These are phyloP conservation scores for Callospermophilus lateralis DNA, from an alignment of 2,113 vertebrate genomes.

Conservation along the genomic window DNA sequence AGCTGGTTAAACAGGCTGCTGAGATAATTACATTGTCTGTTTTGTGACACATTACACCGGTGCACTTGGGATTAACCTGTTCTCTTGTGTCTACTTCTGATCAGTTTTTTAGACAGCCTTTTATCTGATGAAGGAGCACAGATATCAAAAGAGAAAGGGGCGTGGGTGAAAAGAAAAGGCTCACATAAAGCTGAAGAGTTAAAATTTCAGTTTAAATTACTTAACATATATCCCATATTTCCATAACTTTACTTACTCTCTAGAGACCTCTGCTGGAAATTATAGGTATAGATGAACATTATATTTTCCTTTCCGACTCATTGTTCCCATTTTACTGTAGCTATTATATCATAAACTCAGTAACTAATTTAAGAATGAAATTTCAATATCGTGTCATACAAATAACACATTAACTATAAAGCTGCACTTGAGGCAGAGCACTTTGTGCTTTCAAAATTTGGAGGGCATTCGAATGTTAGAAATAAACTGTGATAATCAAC, in stretches of 20 bases:
- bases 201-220: constrained; percentile 71
- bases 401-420: constrained; percentile 35
- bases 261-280: constrained; percentile 74
- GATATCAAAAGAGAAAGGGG: constrained; percentile 82
- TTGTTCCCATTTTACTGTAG: constrained; percentile 52
- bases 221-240: constrained; percentile 52
- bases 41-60: constrained; percentile 71
- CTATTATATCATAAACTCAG: constrained; percentile 14
- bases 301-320: background rate
- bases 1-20: constrained; percentile 78
- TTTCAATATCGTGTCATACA: constrained; percentile 39
- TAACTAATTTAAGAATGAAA: constrained; percentile 55
- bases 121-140: constrained; percentile 75
- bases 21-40: constrained; percentile 75
- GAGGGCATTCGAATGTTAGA: background rate
- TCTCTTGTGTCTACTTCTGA: constrained; percentile 79
- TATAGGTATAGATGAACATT: background rate
- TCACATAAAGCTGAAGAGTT: constrained; percentile 64
- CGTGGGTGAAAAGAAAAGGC: constrained; percentile 73
- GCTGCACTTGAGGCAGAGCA: background rate
- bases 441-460: constrained; percentile 20
- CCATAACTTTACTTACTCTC: constrained; percentile 69
- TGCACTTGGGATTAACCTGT: constrained; percentile 79
- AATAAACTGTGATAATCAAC: background rate
- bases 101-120: constrained; percentile 76